Evolutionary conservation across 2,113 vertebrate genomes (phyloP).

Genomic region (Propithecus coquereli): DNA sequence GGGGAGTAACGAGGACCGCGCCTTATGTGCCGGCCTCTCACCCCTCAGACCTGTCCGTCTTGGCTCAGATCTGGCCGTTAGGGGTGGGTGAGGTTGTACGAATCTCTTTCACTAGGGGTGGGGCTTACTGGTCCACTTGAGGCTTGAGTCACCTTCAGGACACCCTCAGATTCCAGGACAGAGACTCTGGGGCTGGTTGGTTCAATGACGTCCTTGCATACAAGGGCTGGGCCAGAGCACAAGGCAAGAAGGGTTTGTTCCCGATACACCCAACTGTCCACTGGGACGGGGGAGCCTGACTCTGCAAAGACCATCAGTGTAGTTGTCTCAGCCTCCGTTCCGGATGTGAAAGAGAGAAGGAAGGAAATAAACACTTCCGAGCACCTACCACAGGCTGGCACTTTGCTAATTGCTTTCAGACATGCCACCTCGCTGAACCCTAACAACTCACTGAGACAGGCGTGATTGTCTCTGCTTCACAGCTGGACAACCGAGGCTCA

Average conservation of each 20-base stretch:
- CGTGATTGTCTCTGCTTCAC: not conserved
- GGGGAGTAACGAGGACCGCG: not conserved
- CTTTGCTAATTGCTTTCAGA: not conserved
- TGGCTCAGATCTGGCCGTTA: not conserved
- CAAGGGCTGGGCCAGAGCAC: not conserved
- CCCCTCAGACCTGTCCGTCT: not conserved
- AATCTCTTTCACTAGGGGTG: not conserved
- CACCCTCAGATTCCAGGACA: not conserved
- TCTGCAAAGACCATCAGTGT: not conserved
- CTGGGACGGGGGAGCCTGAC: not conserved
- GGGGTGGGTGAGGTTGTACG: fast-evolving
- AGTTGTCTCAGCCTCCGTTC: not conserved
- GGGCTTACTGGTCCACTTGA: not conserved
- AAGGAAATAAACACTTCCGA: too few species aligned
- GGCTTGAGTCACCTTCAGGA: not conserved
- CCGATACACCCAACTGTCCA: not conserved
- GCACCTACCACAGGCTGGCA: not conserved
- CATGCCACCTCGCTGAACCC: too few species aligned
- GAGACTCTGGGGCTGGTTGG: not conserved
- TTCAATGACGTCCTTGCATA: not conserved
- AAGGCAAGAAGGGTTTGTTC: not conserved
- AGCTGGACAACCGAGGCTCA: not conserved
- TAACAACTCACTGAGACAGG: too few species aligned
- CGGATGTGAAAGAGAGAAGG: not conserved
- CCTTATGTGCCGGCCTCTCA: fast-evolving